A percentile compares a stretch with the other conserved stretches of the same genome.
Conservation (phyloP, 2,113 vertebrate genomes). For the Nipponia nippon region DNA sequence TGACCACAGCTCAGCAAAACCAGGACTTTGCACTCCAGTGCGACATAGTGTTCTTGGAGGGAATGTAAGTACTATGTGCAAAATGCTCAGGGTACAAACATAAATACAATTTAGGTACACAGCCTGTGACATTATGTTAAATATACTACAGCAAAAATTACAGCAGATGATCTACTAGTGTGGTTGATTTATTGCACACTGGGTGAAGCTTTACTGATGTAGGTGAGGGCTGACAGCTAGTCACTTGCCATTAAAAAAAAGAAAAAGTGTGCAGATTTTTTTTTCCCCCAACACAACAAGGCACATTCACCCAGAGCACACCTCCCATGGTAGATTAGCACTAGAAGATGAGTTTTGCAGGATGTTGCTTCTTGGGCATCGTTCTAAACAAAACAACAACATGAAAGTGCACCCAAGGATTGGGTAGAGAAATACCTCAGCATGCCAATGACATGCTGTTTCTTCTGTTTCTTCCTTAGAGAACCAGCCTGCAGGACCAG, state of each 20-base stretch:
- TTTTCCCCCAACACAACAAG: not conserved
- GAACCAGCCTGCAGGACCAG: not conserved
- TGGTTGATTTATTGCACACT: not conserved
- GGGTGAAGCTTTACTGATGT: not conserved
- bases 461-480: not conserved
- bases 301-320: not conserved
- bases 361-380: not conserved
- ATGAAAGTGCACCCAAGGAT: not conserved
- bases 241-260: not conserved
- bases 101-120: not conserved
- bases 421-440: not conserved
- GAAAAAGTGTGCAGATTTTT: not conserved
- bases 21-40: not conserved
- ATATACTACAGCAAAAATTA: not conserved
- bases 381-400: not conserved
- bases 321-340: not conserved
- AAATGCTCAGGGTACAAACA: not conserved
- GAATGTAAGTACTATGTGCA: not conserved
- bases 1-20: not conserved
- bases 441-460: not conserved
- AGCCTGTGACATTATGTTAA: not conserved
- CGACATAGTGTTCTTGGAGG: not conserved
- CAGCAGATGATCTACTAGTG: not conserved
- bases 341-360: not conserved
- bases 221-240: not conserved